Percentiles rank a stretch among this genome's conserved stretches.
These are phyloP conservation scores for Pangasius krempfi DNA, from an alignment of 2,797 vertebrate genomes.

Conservation along the genomic window DNA sequence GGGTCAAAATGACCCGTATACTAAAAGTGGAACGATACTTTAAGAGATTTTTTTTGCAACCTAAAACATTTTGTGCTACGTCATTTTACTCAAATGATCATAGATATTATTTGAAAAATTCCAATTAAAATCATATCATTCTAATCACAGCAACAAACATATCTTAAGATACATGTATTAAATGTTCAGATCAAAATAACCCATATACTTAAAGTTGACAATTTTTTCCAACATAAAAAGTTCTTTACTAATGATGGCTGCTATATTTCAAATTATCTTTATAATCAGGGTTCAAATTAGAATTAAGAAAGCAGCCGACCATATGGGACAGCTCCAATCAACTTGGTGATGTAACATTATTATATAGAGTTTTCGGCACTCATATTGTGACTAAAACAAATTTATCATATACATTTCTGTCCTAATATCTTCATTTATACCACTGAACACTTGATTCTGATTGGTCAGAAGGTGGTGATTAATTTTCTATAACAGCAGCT, in stretches of 20 bases:
- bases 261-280: too few species aligned
- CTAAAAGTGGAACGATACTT: background rate
- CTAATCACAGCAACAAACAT: background rate
- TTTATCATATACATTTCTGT: background rate
- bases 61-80: background rate
- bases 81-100: background rate
- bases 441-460: too few species aligned
- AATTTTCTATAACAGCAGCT: too few species aligned
- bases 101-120: background rate
- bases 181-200: background rate
- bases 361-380: background rate
- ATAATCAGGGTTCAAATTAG: too few species aligned
- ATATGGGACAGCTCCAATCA: too few species aligned
- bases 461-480: background rate
- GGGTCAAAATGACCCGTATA: background rate
- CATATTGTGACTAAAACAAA: background rate
- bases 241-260: too few species aligned
- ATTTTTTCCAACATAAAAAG: background rate
- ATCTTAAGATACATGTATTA: background rate
- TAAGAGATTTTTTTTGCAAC: background rate
- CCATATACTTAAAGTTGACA: background rate
- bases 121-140: background rate
- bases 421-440: background rate
- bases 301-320: too few species aligned
- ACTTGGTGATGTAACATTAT: background rate